Conservation (phyloP, 2,888 invertebrate species). For the Polydrusus tereticollis region DNA sequence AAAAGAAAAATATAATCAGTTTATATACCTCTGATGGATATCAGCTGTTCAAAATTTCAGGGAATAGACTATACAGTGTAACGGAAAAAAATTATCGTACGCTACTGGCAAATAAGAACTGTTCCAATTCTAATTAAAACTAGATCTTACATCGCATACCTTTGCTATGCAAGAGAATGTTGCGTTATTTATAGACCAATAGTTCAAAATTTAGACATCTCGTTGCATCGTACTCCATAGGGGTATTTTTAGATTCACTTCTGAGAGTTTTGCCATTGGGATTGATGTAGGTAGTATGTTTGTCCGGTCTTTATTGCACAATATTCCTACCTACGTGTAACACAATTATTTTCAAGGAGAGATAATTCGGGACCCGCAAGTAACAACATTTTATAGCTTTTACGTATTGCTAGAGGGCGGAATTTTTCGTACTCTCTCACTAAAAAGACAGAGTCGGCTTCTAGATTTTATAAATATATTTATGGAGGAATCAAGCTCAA, state of each 20-base stretch:
- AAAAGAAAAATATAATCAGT: too few relatives aligned
- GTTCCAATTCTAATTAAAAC: constrained; percentile 40
- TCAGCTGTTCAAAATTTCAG: too few relatives aligned
- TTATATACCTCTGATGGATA: too few relatives aligned
- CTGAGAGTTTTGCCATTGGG: constrained; percentile 7
- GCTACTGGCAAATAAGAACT: constrained; percentile 24
- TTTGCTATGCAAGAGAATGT: constrained; percentile 30
- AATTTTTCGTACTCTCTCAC: too few relatives aligned
- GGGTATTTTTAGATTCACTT: constrained; percentile 31
- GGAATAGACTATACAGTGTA: too few relatives aligned
- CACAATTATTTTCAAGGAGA: neutral
- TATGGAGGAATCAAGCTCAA: too few relatives aligned
- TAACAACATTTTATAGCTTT: neutral
- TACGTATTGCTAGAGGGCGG: neutral
- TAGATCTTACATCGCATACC: constrained; percentile 32
- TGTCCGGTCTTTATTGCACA: neutral
- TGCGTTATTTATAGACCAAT: constrained; percentile 40
- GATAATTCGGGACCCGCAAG: neutral
- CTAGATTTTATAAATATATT: too few relatives aligned
- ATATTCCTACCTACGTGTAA: neutral
- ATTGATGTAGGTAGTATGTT: neutral
- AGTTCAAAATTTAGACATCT: constrained; percentile 40
- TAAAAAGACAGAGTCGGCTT: too few relatives aligned
- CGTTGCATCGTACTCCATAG: constrained; percentile 26
- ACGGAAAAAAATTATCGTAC: constrained; percentile 13